Percentiles rank a stretch among this genome's conserved stretches.
Evolutionary conservation across 2,888 invertebrate species (phyloP).

Genomic region (Hymenopus coronatus): DNA sequence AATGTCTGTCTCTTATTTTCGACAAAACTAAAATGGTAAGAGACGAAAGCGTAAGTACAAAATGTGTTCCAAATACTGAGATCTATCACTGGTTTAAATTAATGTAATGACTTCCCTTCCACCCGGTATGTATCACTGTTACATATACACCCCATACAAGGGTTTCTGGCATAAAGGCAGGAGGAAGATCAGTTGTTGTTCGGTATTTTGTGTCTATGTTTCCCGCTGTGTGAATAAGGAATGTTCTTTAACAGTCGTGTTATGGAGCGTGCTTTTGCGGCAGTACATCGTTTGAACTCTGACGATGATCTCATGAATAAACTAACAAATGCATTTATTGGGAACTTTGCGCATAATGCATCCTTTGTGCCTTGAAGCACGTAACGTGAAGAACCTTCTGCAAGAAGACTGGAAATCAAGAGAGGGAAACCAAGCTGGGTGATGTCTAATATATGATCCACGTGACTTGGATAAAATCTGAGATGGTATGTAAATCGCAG

Average conservation of each 20-base stretch:
- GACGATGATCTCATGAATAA: not conserved
- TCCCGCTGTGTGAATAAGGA: too few species aligned
- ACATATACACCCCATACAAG: too few species aligned
- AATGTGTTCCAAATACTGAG: too few species aligned
- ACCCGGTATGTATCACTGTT: too few species aligned
- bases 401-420: not conserved
- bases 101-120: too few species aligned
- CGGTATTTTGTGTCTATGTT: too few species aligned
- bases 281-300: not conserved
- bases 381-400: not conserved
- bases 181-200: too few species aligned
- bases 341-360: not conserved
- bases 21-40: too few species aligned
- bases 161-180: too few species aligned
- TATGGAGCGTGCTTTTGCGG: not conserved
- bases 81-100: too few species aligned
- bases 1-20: too few species aligned
- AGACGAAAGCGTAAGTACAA: too few species aligned
- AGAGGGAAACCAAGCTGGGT: not conserved
- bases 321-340: not conserved
- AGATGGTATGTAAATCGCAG: not conserved
- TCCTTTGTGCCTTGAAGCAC: not conserved
- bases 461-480: not conserved
- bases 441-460: not conserved
- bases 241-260: not conserved